Percentiles rank a stretch among this genome's conserved stretches.
Conservation (phyloP, 2,888 invertebrate species). For the Ennomos fuscantarius region DNA sequence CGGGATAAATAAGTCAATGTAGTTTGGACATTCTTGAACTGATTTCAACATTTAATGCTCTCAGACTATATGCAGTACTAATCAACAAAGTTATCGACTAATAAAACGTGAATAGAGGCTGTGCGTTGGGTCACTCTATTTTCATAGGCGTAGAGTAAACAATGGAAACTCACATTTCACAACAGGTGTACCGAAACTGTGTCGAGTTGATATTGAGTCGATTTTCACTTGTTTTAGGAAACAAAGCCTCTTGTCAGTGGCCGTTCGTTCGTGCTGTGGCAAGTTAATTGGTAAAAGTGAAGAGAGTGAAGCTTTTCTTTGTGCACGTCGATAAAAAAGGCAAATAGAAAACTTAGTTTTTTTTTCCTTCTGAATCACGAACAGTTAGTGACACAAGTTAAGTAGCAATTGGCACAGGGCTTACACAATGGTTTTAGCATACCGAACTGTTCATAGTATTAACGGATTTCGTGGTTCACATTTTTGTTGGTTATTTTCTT, state of each 20-base stretch:
- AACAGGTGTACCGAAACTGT: constrained; percentile 61
- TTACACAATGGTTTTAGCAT: constrained; percentile 50
- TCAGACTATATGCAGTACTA: background rate
- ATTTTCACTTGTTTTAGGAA: constrained; percentile 77
- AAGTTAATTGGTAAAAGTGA: constrained; percentile 82
- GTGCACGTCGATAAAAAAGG: constrained; percentile 65
- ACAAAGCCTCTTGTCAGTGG: constrained; percentile 68
- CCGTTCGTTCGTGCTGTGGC: constrained; percentile 64
- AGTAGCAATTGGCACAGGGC: constrained; percentile 36
- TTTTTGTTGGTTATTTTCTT: constrained; percentile 37
- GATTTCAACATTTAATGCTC: constrained; percentile 23
- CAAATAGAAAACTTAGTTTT: constrained; percentile 68
- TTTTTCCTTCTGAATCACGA: constrained; percentile 61
- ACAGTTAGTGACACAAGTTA: constrained; percentile 20
- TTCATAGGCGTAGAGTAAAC: constrained; percentile 21
- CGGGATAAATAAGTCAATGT: too few relatives aligned
- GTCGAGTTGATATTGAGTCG: constrained; percentile 57
- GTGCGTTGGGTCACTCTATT: constrained; percentile 23
- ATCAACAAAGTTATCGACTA: constrained; percentile 9
- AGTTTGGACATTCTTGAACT: background rate
- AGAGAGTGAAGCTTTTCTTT: constrained; percentile 76
- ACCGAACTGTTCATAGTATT: constrained; percentile 43
- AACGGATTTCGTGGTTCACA: constrained; percentile 41
- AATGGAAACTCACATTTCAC: constrained; percentile 45
- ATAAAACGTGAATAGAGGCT: constrained; percentile 4